Percentiles rank a stretch among this genome's conserved stretches.
phyloP scores from a whole-genome alignment of 2,113 vertebrate species.

The Nothoprocta pentlandii region DNA sequence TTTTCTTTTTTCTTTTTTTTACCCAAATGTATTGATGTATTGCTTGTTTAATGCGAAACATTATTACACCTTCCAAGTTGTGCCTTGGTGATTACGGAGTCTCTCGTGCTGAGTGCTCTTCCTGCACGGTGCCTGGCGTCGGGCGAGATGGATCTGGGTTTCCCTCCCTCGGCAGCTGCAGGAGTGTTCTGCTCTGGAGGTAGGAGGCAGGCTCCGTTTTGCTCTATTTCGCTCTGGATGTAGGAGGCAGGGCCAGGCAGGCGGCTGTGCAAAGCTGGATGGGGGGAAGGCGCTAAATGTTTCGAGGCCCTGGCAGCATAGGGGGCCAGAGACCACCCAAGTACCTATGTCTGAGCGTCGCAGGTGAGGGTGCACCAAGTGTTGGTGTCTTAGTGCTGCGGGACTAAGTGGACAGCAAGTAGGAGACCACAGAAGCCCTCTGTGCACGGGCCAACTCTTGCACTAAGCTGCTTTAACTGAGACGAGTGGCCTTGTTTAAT shows the following conservation, averaged over 20 bases:
- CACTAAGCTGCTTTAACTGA: background rate
- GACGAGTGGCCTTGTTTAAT: background rate
- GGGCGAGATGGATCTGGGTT: background rate
- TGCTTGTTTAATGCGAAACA: background rate
- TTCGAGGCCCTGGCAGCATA: background rate
- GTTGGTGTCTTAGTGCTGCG: background rate
- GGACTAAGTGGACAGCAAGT: background rate
- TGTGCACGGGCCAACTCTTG: accelerated
- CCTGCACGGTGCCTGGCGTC: background rate
- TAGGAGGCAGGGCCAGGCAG: background rate
- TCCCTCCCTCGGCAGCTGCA: background rate
- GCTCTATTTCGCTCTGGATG: background rate
- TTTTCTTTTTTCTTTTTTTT: background rate
- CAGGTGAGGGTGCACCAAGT: accelerated
- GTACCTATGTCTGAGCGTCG: background rate
- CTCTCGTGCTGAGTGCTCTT: background rate
- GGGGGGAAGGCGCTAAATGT: background rate
- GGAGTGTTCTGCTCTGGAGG: background rate
- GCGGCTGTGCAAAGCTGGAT: background rate
- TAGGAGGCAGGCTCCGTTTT: too few species aligned
- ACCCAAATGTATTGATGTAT: accelerated
- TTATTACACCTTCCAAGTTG: background rate
- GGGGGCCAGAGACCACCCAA: background rate
- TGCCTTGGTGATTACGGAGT: background rate
- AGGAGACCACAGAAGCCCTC: background rate